These are phyloP conservation scores for Platygyra sinensis DNA, from an alignment of 64 coral and sea anemone genomes.

Conservation along the genomic window DNA sequence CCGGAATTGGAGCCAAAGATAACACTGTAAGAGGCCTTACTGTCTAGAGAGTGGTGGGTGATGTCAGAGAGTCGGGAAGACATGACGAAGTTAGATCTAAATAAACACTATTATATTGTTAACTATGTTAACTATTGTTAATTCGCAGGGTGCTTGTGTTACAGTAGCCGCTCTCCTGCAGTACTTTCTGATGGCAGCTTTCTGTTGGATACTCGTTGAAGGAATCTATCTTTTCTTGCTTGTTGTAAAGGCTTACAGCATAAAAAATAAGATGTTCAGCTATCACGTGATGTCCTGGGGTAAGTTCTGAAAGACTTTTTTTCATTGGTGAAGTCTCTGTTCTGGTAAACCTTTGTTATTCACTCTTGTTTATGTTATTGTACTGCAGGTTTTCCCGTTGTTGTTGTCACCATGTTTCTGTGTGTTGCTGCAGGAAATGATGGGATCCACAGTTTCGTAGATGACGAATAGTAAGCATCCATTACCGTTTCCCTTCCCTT, in stretches of 20 bases:
- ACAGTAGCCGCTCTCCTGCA: constrained; percentile 46
- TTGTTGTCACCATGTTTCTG: not conserved
- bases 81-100: not conserved
- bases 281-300: constrained; percentile 51
- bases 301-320: not conserved
- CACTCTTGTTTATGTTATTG: no score
- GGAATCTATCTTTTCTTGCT: not conserved
- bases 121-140: not conserved
- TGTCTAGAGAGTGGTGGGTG: not conserved
- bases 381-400: not conserved
- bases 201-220: constrained; percentile 49
- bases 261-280: constrained; percentile 18
- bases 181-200: constrained; percentile 53
- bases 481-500: not conserved
- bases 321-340: not conserved
- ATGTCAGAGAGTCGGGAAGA: not conserved
- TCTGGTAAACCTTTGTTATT: not conserved
- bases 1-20: constrained; percentile 24
- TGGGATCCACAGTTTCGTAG: not conserved
- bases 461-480: constrained; percentile 28
- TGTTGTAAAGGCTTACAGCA: constrained; percentile 61
- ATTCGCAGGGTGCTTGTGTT: not conserved
- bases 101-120: not conserved
- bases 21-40: not conserved
- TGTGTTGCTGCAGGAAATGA: constrained; percentile 9